Evolutionary conservation across 2,113 vertebrate genomes (phyloP).

Genomic region (Phaethornis superciliosus): DNA sequence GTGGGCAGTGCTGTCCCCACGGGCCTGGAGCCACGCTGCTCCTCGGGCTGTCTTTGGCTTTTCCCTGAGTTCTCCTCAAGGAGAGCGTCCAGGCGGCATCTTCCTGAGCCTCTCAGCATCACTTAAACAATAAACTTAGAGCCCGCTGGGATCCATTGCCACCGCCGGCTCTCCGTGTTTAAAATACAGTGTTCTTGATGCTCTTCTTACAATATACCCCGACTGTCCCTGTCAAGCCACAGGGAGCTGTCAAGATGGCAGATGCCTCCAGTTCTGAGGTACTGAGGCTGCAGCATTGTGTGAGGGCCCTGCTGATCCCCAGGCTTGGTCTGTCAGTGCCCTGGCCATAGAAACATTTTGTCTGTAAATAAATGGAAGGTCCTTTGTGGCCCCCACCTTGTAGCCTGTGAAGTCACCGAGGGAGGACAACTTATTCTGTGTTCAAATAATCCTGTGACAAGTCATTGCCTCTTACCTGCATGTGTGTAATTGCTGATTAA

Average conservation of each 20-base stretch:
- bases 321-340: not conserved
- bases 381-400: not conserved
- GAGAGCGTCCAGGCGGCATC: not conserved
- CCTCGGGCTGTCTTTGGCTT: not conserved
- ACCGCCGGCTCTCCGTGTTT: not conserved
- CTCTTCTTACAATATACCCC: not conserved
- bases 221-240: not conserved
- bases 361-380: not conserved
- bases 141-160: not conserved
- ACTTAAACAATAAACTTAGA: not conserved
- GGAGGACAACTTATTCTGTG: not conserved
- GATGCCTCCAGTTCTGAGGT: not conserved
- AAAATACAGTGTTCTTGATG: not conserved
- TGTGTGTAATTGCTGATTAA: not conserved
- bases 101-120: not conserved
- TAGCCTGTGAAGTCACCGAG: not conserved
- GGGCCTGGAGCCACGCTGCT: not conserved
- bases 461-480: not conserved
- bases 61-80: not conserved
- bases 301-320: accelerated
- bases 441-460: not conserved
- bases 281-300: accelerated
- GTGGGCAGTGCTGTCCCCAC: not conserved
- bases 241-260: not conserved
- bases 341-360: accelerated